Conservation (phyloP, 2,113 vertebrate species). For the Macquaria australasica region DNA sequence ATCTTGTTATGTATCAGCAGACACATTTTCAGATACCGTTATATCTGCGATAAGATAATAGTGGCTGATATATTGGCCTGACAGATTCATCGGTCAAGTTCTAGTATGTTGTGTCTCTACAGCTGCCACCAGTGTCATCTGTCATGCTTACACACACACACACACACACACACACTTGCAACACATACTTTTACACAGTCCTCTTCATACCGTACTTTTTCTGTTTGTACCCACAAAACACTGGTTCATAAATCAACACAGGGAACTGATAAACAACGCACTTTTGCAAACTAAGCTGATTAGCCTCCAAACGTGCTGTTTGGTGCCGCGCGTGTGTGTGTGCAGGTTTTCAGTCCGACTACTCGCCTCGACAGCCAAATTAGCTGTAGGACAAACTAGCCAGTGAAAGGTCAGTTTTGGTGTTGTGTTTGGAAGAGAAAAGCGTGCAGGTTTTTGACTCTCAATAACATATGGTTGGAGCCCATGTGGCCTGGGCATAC, state of each 20-base stretch:
- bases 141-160: constrained; percentile 7
- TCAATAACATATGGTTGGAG: constrained; percentile 36
- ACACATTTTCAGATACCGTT: background rate
- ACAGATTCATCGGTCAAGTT: background rate
- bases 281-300: constrained; percentile 55
- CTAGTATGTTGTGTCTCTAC: background rate
- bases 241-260: constrained; percentile 64
- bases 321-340: background rate
- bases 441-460: background rate
- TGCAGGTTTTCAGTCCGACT: constrained; percentile 30
- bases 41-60: background rate
- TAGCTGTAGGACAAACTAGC: constrained; percentile 3
- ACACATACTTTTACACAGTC: constrained; percentile 50
- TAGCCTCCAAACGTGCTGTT: constrained; percentile 24
- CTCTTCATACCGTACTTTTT: constrained; percentile 65
- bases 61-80: background rate
- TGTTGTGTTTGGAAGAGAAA: constrained; percentile 32
- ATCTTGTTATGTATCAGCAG: background rate
- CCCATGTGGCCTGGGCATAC: constrained; percentile 32
- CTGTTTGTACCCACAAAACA: constrained; percentile 59
- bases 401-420: background rate
- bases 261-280: constrained; percentile 59
- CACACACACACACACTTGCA: constrained; percentile 16
- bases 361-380: constrained; percentile 12
- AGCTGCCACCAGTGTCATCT: constrained; percentile 25